A percentile compares a stretch with the other conserved stretches of the same genome.
Evolutionary conservation across 2,113 vertebrate species (phyloP).

Genomic region (Takifugu flavidus): DNA sequence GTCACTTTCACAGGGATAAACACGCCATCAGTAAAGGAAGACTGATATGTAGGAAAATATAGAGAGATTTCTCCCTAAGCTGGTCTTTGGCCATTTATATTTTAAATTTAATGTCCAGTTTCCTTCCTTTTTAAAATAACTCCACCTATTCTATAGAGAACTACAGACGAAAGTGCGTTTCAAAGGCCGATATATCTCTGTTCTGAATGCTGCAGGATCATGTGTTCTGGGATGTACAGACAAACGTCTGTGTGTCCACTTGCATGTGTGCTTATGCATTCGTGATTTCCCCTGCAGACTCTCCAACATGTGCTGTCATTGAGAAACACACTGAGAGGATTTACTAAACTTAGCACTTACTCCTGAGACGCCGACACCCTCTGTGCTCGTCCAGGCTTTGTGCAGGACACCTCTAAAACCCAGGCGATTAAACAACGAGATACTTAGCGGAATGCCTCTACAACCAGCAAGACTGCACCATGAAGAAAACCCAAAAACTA

Average conservation of each 20-base stretch:
- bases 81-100: too few relatives aligned
- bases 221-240: not conserved
- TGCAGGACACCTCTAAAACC: constrained; percentile 49
- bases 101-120: too few relatives aligned
- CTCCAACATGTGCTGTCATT: constrained; percentile 67
- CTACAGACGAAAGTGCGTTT: too few relatives aligned
- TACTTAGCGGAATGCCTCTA: constrained; percentile 12
- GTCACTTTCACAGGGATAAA: constrained; percentile 16
- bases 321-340: constrained; percentile 70
- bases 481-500: not conserved
- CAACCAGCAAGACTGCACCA: constrained; percentile 1
- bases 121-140: too few relatives aligned
- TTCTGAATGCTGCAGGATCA: too few relatives aligned
- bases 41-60: too few relatives aligned
- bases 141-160: too few relatives aligned
- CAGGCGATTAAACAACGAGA: constrained; percentile 39
- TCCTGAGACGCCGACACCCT: constrained; percentile 57
- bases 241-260: constrained; percentile 20
- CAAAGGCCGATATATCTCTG: too few relatives aligned
- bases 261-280: constrained; percentile 37
- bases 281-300: constrained; percentile 46
- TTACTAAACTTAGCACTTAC: constrained; percentile 70
- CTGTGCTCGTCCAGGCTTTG: constrained; percentile 48
- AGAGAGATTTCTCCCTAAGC: too few relatives aligned
- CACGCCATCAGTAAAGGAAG: too few relatives aligned